A percentile compares a stretch with the other conserved stretches of the same genome.
phyloP scores from a whole-genome alignment of 2,888 invertebrate genomes.

The Rhogogaster chlorosoma region DNA sequence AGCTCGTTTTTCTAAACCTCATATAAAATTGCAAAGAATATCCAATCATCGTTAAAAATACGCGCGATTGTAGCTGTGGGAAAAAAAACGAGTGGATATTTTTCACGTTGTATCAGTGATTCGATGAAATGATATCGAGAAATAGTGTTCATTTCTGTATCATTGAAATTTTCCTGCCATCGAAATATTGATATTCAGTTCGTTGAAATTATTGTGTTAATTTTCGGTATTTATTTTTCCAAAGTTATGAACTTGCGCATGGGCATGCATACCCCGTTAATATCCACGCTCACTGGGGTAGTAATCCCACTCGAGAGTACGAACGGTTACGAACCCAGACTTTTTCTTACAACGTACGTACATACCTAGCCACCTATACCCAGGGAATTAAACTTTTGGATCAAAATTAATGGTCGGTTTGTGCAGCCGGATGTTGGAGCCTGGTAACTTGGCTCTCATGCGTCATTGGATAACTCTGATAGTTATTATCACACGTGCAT shows the following conservation, averaged over 20 bases:
- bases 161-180: background rate
- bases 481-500: conserved; percentile 7
- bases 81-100: too few relatives aligned
- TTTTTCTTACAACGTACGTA: conserved; percentile 9
- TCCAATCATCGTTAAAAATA: too few relatives aligned
- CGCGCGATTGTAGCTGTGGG: too few relatives aligned
- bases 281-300: background rate
- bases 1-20: too few relatives aligned
- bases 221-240: background rate
- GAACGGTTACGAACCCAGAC: background rate
- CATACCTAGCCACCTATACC: background rate
- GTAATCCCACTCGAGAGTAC: background rate
- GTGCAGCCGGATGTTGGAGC: conserved; percentile 22
- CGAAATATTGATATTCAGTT: background rate
- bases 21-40: too few relatives aligned
- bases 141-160: background rate
- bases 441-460: background rate
- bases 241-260: background rate
- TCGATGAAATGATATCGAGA: background rate
- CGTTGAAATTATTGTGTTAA: background rate
- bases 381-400: conserved; percentile 40
- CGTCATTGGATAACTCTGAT: conserved; percentile 21
- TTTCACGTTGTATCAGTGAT: too few relatives aligned
- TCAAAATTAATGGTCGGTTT: conserved; percentile 36
- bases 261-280: background rate